phyloP scores from a whole-genome alignment of 2,113 vertebrate species.

The Micronycteris hirsuta region DNA sequence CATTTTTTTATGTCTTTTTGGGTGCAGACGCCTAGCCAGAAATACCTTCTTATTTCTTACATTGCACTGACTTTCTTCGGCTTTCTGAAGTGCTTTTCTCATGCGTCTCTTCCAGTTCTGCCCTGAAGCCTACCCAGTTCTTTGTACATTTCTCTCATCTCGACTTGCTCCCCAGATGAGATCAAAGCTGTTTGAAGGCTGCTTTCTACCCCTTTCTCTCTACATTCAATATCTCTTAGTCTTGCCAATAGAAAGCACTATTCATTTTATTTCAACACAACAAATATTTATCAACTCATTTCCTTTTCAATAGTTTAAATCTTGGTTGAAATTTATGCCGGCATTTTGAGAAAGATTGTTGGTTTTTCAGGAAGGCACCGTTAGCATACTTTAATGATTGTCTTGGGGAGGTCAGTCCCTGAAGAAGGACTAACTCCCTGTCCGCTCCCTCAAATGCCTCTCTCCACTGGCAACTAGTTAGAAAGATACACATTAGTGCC shows the following conservation, averaged over 20 bases:
- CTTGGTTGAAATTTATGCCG: neutral
- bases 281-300: neutral
- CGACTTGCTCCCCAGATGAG: neutral
- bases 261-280: neutral
- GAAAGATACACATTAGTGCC: neutral
- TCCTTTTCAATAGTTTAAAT: neutral
- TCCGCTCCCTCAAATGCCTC: neutral
- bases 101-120: neutral
- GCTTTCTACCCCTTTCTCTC: neutral
- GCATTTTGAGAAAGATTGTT: neutral
- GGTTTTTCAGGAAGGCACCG: neutral
- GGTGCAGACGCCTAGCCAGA: neutral
- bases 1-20: neutral
- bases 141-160: neutral
- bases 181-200: neutral
- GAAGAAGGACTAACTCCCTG: neutral
- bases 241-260: neutral
- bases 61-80: neutral
- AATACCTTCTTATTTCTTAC: neutral
- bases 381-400: neutral
- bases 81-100: neutral
- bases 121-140: neutral
- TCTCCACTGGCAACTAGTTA: neutral
- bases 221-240: neutral
- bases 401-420: neutral